A percentile compares a stretch with the other conserved stretches of the same genome.
Evolutionary conservation across 1,140 invertebrate species (phyloP).

Genomic region (Semibalanus balanoides): DNA sequence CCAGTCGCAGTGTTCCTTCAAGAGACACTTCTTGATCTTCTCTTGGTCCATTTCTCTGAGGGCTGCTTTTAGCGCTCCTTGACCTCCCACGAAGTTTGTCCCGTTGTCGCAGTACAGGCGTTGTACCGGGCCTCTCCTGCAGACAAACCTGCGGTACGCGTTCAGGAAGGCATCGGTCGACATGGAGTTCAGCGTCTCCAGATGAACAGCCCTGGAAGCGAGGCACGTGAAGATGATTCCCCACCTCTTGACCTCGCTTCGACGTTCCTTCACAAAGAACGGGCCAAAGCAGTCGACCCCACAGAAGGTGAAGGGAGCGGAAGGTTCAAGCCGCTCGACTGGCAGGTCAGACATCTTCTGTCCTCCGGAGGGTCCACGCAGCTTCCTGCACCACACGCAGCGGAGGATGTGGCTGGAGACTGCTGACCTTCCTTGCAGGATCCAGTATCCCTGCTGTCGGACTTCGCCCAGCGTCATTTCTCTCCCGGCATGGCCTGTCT

Average conservation of each 20-base stretch:
- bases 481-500: not conserved
- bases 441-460: conserved; percentile 5
- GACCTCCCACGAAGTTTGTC: not conserved
- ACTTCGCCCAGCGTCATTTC: not conserved
- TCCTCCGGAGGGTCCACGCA: not conserved
- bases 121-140: not conserved
- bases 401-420: not conserved
- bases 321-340: not conserved
- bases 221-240: conserved; percentile 6
- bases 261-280: not conserved
- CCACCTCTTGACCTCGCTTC: not conserved
- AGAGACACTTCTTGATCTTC: not conserved
- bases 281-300: conserved; percentile 10
- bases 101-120: not conserved
- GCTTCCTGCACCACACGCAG: not conserved
- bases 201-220: not conserved
- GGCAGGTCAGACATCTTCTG: conserved; percentile 6
- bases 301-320: conserved; percentile 1
- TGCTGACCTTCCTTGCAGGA: not conserved
- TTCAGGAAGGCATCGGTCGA: not conserved
- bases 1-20: not conserved
- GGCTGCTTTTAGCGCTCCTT: not conserved
- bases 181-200: not conserved
- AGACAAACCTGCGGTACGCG: not conserved
- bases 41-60: not conserved